phyloP scores from a whole-genome alignment of 2,113 vertebrate species.

The Felis chaus region DNA sequence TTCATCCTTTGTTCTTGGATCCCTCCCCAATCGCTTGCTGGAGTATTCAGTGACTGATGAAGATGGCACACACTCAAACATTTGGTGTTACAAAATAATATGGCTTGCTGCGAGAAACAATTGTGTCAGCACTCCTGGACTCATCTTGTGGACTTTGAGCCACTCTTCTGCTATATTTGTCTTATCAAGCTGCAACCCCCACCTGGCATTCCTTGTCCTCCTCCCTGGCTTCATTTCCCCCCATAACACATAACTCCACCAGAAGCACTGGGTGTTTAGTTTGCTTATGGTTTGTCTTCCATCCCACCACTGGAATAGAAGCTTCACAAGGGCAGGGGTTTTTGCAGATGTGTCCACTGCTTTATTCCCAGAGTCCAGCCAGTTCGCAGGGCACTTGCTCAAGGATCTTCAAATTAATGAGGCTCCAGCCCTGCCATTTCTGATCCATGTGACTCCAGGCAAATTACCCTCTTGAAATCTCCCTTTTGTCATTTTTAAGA shows the following conservation, averaged over 20 bases:
- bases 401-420: not conserved
- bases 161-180: accelerated
- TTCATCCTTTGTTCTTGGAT: not conserved
- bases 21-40: not conserved
- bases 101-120: not conserved
- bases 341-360: not conserved
- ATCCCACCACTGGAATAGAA: not conserved
- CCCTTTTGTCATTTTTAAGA: not conserved
- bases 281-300: not conserved
- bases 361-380: not conserved
- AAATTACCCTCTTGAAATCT: not conserved
- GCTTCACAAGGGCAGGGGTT: not conserved
- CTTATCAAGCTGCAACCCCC: not conserved
- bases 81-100: not conserved
- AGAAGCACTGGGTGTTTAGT: not conserved
- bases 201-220: not conserved
- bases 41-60: not conserved
- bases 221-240: not conserved
- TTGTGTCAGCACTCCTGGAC: accelerated
- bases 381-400: not conserved
- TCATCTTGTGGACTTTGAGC: accelerated
- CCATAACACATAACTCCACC: not conserved
- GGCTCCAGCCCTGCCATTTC: not conserved
- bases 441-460: not conserved
- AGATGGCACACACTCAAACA: not conserved